phyloP scores from a whole-genome alignment of 2,888 invertebrate species.

The Mythimna loreyi region DNA sequence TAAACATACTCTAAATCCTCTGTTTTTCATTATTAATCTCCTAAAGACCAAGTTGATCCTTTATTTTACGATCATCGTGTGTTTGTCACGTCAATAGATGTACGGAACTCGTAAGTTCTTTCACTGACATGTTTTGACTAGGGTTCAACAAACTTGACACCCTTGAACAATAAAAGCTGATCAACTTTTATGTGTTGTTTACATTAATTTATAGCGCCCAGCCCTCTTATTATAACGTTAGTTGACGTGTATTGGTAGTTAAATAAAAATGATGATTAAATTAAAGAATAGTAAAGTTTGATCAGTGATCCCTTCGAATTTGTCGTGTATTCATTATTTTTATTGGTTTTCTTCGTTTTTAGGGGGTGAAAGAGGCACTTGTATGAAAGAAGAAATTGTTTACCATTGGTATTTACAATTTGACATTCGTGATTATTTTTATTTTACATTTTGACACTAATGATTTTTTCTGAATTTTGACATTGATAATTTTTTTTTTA shows the following conservation, averaged over 20 bases:
- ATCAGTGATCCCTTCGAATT: conserved; percentile 1
- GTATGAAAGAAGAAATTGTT: too few relatives aligned
- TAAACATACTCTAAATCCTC: conserved; percentile 19
- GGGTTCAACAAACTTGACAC: conserved; percentile 71
- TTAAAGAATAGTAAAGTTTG: conserved; percentile 22
- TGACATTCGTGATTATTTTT: too few relatives aligned
- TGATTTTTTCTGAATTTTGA: too few relatives aligned
- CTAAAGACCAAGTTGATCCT: conserved; percentile 31
- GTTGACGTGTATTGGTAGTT: conserved; percentile 40
- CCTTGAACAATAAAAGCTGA: conserved; percentile 73
- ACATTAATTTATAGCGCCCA: conserved; percentile 78
- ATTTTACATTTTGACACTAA: too few relatives aligned
- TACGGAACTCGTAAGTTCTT: conserved; percentile 13
- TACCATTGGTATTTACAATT: too few relatives aligned
- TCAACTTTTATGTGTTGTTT: conserved; percentile 81
- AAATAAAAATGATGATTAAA: conserved; percentile 35
- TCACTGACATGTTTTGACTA: conserved; percentile 26
- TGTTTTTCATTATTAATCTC: conserved; percentile 47
- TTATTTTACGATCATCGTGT: conserved; percentile 45
- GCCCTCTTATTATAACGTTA: conserved; percentile 47
- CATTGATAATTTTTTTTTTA: too few relatives aligned
- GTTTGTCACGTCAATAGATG: conserved; percentile 46
- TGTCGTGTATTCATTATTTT: background rate
- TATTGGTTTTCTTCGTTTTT: too few relatives aligned
- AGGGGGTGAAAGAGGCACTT: too few relatives aligned